Evolutionary conservation across 2,888 invertebrate genomes (phyloP).

Genomic region (Drosophila quinaria): DNA sequence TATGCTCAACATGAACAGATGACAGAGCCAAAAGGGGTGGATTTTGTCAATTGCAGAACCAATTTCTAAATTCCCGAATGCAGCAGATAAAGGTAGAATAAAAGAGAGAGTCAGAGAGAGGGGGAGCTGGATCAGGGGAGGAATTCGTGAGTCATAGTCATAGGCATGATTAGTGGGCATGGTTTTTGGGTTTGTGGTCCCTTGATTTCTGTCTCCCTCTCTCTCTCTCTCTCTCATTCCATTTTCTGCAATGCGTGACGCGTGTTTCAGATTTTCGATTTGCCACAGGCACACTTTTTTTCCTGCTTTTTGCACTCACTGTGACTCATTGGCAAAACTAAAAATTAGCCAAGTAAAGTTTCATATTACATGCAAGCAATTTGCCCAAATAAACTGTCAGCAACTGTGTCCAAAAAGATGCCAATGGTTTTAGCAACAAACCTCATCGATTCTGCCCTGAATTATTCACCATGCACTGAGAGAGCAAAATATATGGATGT

Average conservation of each 20-base stretch:
- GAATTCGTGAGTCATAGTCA: conserved; percentile 75
- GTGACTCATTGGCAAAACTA: conserved; percentile 63
- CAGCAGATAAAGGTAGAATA: conserved; percentile 8
- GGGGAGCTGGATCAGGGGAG: neutral
- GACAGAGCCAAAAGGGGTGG: conserved; percentile 59
- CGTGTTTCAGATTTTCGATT: conserved; percentile 82
- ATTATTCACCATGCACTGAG: conserved; percentile 66
- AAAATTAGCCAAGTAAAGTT: conserved; percentile 78
- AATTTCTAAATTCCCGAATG: conserved; percentile 18
- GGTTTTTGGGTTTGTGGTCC: conserved; percentile 15
- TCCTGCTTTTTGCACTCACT: conserved; percentile 20
- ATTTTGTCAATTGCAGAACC: conserved; percentile 26
- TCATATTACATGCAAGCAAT: conserved; percentile 82
- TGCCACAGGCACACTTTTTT: conserved; percentile 61
- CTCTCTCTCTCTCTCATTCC: conserved; percentile 10
- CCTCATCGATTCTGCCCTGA: conserved; percentile 77
- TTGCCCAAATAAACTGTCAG: conserved; percentile 83
- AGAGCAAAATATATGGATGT: neutral
- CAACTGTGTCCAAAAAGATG: conserved; percentile 56
- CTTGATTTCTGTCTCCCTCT: conserved; percentile 21
- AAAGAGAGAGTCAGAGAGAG: neutral
- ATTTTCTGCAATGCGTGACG: conserved; percentile 63
- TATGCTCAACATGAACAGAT: conserved; percentile 62
- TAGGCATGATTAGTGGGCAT: conserved; percentile 62
- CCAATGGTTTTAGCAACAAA: conserved; percentile 45